Percentiles rank a stretch among this genome's conserved stretches.
Conservation (phyloP, 2,113 vertebrate genomes). For the Vicugna pacos region DNA sequence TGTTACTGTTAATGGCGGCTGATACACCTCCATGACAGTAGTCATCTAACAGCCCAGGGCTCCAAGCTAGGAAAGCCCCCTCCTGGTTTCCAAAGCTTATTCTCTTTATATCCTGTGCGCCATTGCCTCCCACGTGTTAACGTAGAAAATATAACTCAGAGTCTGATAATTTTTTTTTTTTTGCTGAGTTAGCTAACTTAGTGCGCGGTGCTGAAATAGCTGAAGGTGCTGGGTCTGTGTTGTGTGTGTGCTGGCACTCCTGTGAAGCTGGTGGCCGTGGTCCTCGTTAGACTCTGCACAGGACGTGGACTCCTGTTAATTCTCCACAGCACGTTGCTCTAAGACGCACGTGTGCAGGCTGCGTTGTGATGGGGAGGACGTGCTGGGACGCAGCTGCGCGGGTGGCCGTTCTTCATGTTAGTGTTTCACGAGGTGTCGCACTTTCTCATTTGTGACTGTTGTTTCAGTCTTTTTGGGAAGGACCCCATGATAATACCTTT, state of each 20-base stretch:
- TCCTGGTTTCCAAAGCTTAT: not conserved
- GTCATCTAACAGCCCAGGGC: not conserved
- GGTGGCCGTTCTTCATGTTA: not conserved
- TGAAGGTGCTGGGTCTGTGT: constrained; percentile 36
- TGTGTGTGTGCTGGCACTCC: not conserved
- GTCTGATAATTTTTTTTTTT: not conserved
- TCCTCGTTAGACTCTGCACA: not conserved
- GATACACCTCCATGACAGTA: not conserved
- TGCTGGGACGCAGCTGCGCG: not conserved
- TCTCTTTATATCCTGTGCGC: not conserved
- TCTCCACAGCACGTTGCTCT: not conserved
- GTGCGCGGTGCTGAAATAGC: not conserved
- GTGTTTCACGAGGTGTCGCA: not conserved
- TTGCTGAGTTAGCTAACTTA: not conserved
- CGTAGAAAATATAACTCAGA: not conserved
- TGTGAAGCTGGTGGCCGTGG: not conserved
- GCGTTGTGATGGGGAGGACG: constrained; percentile 11
- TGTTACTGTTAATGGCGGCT: not conserved
- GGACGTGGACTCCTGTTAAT: not conserved
- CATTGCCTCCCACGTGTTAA: not conserved
- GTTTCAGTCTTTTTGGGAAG: not conserved
- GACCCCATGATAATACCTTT: not conserved
- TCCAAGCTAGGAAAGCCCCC: not conserved
- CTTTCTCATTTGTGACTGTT: not conserved
- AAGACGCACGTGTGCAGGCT: not conserved